A percentile compares a stretch with the other conserved stretches of the same genome.
Conservation (phyloP, 2,888 invertebrate species). For the Sarcophaga rosellei region DNA sequence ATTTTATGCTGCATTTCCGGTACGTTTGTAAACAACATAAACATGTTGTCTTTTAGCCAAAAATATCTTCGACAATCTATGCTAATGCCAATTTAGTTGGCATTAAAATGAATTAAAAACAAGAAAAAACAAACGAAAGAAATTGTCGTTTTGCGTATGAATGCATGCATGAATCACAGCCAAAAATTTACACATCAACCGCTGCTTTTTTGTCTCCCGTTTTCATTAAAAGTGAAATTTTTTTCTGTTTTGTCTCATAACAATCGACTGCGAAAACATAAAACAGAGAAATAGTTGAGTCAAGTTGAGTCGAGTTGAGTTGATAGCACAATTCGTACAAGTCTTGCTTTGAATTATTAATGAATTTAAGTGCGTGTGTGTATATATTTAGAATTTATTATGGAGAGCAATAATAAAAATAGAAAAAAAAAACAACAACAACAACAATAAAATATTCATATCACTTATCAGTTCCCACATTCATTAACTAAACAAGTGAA, state of each 20-base stretch:
- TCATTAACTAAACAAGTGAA: slow-evolving; percentile 13
- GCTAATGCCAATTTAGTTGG: slow-evolving; percentile 22
- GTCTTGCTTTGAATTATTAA: slow-evolving; percentile 32
- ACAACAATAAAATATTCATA: neutral
- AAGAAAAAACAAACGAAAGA: neutral
- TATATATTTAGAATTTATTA: neutral
- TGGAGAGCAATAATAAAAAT: neutral
- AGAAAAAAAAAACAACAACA: too few species aligned
- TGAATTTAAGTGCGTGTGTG: slow-evolving; percentile 1
- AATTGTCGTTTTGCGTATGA: neutral
- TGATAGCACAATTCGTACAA: slow-evolving; percentile 3
- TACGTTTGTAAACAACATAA: slow-evolving; percentile 38
- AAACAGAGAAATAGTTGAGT: too few species aligned
- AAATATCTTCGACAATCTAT: slow-evolving; percentile 29
- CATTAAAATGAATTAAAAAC: neutral
- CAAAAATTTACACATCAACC: neutral
- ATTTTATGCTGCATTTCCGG: slow-evolving; percentile 64
- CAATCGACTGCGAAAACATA: too few species aligned
- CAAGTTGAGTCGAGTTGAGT: neutral
- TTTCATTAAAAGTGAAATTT: slow-evolving; percentile 32
- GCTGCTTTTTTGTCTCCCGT: too few species aligned
- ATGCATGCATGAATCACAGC: slow-evolving; percentile 1
- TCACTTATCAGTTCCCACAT: slow-evolving; percentile 28
- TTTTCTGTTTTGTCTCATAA: neutral
- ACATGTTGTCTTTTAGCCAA: neutral